Conservation (phyloP, 2,113 vertebrate genomes). For the Malurus alboscapulatus region DNA sequence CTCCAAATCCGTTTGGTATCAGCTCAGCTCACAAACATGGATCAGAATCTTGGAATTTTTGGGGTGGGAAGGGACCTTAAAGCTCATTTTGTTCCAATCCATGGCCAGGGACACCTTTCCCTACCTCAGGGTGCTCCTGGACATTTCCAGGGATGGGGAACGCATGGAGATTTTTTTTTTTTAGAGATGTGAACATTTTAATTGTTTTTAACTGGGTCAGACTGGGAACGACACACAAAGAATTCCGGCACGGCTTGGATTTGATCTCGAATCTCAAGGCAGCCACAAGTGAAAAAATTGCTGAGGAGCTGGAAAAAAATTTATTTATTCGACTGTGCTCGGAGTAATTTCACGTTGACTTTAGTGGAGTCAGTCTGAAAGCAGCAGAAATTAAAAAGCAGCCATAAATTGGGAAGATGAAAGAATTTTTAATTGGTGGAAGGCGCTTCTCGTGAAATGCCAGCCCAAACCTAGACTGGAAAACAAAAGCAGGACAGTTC, state of each 20-base stretch:
- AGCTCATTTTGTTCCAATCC: neutral
- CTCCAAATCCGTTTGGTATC: fast-evolving
- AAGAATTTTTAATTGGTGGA: conserved; percentile 1
- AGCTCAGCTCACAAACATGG: neutral
- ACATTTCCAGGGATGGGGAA: neutral
- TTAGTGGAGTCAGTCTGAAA: neutral
- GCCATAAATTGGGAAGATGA: neutral
- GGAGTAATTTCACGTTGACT: neutral
- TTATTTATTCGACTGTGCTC: neutral
- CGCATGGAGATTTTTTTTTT: neutral
- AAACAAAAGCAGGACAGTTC: neutral
- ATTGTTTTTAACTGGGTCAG: neutral
- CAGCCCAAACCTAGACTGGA: neutral
- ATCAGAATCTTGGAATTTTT: neutral
- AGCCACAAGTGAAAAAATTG: neutral
- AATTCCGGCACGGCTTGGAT: neutral
- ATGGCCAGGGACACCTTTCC: neutral
- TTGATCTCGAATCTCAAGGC: neutral
- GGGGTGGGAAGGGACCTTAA: neutral
- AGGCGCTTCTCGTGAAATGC: neutral
- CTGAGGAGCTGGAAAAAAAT: neutral
- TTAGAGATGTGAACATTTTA: neutral
- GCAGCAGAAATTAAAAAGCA: conserved; percentile 4
- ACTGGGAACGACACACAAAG: neutral
- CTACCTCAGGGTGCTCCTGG: neutral